Base-by-base conservation (phyloP, 2,797 vertebrate species). In the Lutjanus argentimaculatus region DNA sequence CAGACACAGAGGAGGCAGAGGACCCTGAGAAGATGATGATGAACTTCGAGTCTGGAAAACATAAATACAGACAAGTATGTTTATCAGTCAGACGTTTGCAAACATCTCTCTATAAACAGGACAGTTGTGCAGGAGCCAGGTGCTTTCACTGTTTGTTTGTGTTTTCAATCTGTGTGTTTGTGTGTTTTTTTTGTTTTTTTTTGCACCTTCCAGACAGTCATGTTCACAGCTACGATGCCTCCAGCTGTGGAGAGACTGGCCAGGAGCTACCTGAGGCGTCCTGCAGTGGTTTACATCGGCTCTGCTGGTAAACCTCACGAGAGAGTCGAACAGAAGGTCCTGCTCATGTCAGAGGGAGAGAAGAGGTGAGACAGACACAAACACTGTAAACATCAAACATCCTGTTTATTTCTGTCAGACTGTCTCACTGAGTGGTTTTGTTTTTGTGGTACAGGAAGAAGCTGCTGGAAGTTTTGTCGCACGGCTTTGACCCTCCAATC, bases 171-270 rank as follows among this genome's bases (percentile, higher is more conserved):
- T 6, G 3, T 40, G 13, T 40, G 0, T 43, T 1, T 56, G 2
- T 36, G 30, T 36, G n/a, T n/a, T n/a, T 25, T 25, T 7, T 12
- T 40, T 43, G 7, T 17, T 1, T 40, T 43, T 8, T 15, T 2
- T 51, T 58, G 48, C 74, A n/a, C 66, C 72, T 67, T 49, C 1
- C 85, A 99, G 98, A 99, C 98, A 0, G 98, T 99, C 91, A 99
- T 99, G 98, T 99, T 99, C 94, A 99, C 98, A 0, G 98, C 98
- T 67, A 99, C 98, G 12, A 99, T 99, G 98, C 98, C 98, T 0
- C 93, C 98, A 0, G 97, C 98, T 0, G 98, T 99, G 89, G 98
- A 99, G 90, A 95, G 98, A 8, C 92, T 99, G 91, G 98, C 98
- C 69, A 95, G 98, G 81, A 99, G 97, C 90, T 99, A 99, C 92